Evolutionary conservation across 2,888 invertebrate species (phyloP).

Genomic region (Cephonodes hylas): DNA sequence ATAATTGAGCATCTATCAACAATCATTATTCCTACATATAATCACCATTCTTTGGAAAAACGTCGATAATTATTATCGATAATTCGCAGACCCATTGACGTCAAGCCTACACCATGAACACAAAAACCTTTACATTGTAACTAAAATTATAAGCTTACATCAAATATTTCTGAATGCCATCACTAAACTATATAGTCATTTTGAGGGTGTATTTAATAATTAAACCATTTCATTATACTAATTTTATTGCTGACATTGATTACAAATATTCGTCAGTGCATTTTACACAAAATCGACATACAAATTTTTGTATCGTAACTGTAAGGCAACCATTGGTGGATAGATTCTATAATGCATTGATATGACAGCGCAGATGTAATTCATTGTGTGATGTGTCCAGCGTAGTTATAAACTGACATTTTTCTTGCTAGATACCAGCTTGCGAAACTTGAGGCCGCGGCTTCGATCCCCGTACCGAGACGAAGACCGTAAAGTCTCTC

Average conservation of each 20-base stretch:
- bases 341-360: conserved; percentile 47
- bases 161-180: background rate
- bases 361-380: conserved; percentile 47
- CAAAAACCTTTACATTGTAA: background rate
- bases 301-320: conserved; percentile 21
- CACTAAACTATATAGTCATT: background rate
- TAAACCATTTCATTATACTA: background rate
- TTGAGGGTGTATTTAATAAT: background rate
- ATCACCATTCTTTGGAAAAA: background rate
- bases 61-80: background rate
- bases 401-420: conserved; percentile 19
- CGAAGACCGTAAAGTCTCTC: no score
- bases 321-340: conserved; percentile 72
- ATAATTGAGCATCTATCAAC: background rate
- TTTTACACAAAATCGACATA: conserved; percentile 16
- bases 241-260: background rate
- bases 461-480: no score
- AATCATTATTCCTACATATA: conserved; percentile 12
- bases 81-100: background rate
- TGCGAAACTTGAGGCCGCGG: no score
- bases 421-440: no score
- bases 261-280: background rate
- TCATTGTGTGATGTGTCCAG: conserved; percentile 32
- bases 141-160: background rate
- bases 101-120: background rate